phyloP scores from a whole-genome alignment of 1,140 invertebrate genomes.

The Drosophila oshimai region DNA sequence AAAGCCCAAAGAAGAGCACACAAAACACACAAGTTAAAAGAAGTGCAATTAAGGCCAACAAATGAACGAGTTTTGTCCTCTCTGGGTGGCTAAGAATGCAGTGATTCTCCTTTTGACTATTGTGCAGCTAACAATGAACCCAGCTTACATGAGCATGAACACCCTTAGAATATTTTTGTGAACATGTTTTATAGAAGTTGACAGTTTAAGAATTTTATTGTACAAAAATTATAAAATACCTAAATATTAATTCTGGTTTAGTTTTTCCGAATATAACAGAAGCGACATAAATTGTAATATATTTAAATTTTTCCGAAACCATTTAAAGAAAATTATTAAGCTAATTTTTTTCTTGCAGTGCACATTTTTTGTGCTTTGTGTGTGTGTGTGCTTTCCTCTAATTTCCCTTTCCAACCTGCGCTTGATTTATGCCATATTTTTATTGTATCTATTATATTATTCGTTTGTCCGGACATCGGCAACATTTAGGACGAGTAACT shows the following conservation, averaged over 20 bases:
- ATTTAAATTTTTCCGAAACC: no score
- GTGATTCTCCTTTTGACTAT: neutral
- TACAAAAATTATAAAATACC: no score
- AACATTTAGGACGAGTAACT: constrained; percentile 20
- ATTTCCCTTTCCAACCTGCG: neutral
- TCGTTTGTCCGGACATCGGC: neutral
- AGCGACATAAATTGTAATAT: no score
- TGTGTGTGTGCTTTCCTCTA: no score
- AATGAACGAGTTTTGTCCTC: constrained; percentile 28
- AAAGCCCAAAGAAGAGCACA: neutral
- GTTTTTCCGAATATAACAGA: no score
- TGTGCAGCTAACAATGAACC: constrained; percentile 2
- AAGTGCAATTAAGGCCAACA: constrained; percentile 42
- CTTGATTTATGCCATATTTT: constrained; percentile 23
- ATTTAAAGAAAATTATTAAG: no score
- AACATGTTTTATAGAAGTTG: neutral
- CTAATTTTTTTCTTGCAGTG: no score
- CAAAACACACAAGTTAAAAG: neutral
- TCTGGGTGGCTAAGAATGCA: neutral
- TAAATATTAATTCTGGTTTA: no score
- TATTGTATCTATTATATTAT: neutral
- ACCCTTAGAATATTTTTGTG: no score
- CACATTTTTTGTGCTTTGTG: no score
- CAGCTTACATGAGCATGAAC: neutral
- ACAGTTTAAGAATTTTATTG: no score